Evolutionary conservation across 2,888 invertebrate genomes (phyloP), one percentile per base, ranked within the genome.

Genomic region (Eulithis testata): DNA sequence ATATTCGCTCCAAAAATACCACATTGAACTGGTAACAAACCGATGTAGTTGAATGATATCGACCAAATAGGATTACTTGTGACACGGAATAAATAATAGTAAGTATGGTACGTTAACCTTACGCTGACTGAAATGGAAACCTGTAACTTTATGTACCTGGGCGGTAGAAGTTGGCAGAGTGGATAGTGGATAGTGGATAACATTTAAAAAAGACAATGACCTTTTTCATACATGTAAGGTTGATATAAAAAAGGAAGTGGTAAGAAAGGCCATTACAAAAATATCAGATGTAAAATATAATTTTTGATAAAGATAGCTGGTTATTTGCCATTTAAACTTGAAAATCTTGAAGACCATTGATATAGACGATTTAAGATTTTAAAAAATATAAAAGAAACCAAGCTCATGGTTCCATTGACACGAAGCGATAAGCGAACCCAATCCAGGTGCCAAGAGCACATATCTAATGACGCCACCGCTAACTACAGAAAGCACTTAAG

Each of bases 401-500:
- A 40, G 9, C 9, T 40, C 40, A 40, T 7, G 6, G 40, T 40
- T 40, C 40, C 9, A 2, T 9, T 2, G 40, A 8, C 8, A 40
- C 9, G 9, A 40, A 8, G 40, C 40, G 40, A 40, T 40, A 40
- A 40, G 8, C 8, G 40, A 40, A 9, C 9, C 40, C 8, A 9
- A 8, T 9, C 31, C 9, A 40, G 40, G 9, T 40, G 2, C 40
- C 40, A 40, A 40, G 40, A 40, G 2, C 5, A 40, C 40, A 8
- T 40, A 40, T 11, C 6, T 40, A 40, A 40, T 40, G 40, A 40
- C 40, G 40, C 40, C 56, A 65, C 70, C 60, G 55, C 66, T 75
- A 73, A 78, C 74, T 73, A 76, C 67, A 73, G 66, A 73, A 73
- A 73, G 74, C 75, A 74, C 72, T 76, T 74, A 49, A 21, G 49